phyloP scores from a whole-genome alignment of 2,888 invertebrate species.

The Oxycera nigricornis region DNA sequence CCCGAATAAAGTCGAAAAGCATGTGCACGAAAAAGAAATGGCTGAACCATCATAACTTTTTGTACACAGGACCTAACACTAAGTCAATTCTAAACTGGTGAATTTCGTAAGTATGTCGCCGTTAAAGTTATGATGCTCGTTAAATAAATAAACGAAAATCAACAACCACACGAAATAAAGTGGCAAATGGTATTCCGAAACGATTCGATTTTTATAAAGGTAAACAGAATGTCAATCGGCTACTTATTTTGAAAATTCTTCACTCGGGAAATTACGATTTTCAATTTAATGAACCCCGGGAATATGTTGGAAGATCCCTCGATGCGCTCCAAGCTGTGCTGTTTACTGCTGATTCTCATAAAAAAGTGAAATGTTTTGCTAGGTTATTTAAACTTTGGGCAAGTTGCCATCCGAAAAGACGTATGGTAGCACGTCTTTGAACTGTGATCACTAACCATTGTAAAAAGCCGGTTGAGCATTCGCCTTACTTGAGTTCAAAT shows the following conservation, averaged over 20 bases:
- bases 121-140: background rate
- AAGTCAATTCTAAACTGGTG: background rate
- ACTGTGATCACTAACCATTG: too few species aligned
- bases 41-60: background rate
- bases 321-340: background rate
- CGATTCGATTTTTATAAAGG: slow-evolving; percentile 31
- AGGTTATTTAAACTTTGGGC: slow-evolving; percentile 13
- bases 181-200: background rate
- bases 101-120: background rate
- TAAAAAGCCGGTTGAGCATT: background rate
- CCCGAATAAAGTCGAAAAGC: background rate
- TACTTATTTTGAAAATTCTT: background rate
- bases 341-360: slow-evolving; percentile 33
- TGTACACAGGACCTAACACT: too few species aligned
- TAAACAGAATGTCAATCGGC: slow-evolving; percentile 33
- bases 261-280: slow-evolving; percentile 35
- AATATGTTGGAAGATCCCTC: background rate
- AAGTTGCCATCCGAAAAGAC: background rate
- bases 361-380: background rate
- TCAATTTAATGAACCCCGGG: slow-evolving; percentile 22
- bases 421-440: too few species aligned
- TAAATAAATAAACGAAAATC: slow-evolving; percentile 12
- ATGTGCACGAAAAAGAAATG: background rate
- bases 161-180: background rate
- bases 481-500: background rate